Base-by-base conservation (phyloP, 2,113 vertebrate species). In the Balaeniceps rex region DNA sequence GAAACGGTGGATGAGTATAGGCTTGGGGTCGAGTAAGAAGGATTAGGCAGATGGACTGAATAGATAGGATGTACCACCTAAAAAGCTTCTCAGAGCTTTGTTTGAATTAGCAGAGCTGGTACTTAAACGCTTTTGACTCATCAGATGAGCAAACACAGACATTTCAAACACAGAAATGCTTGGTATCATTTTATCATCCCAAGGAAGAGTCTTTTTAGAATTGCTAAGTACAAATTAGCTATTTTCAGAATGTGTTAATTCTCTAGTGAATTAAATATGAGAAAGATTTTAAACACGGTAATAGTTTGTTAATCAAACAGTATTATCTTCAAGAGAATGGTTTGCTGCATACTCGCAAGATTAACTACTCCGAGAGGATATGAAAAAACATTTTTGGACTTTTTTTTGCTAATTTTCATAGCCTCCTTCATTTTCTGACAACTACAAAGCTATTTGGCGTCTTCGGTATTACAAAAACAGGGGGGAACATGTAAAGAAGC, bases 371-470 rank as follows among this genome's bases (percentile, higher is more conserved):
- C 3, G 4, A 72, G 31, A 82, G 12, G 65, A 55, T 34, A 71
- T 19, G 24, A 44, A 77, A 83, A 91, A 25, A 2, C 11, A 3
- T 1, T 3, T 22, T 28, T n/a, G 7, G 10, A 18, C 0, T 1
- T 23, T 74, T 23, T 74, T 65, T 81, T 12, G 0, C 14, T 51
- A 4, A 17, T 54, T 92, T 80, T 88, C 34, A 22, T 42, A 29
- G 1, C 0, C 1, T 42, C 8, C 8, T 19, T 82, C 18, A 42
- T 71, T 68, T 96, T 93, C 46, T 83, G 40, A 44, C 34, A 74
- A 10, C n/a, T 71, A 23, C 23, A 38, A 31, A 90, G 4, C 33
- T 69, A 33, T 87, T 64, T 80, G 36, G 1, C 5, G 2, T n/a
- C 19, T 80, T 22, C 3, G 0, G 21, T 83, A 31, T 16, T 61